Percentiles rank a stretch among this genome's conserved stretches.
Conservation (phyloP, 2,797 vertebrate species). For the Synaphobranchus kaupii region DNA sequence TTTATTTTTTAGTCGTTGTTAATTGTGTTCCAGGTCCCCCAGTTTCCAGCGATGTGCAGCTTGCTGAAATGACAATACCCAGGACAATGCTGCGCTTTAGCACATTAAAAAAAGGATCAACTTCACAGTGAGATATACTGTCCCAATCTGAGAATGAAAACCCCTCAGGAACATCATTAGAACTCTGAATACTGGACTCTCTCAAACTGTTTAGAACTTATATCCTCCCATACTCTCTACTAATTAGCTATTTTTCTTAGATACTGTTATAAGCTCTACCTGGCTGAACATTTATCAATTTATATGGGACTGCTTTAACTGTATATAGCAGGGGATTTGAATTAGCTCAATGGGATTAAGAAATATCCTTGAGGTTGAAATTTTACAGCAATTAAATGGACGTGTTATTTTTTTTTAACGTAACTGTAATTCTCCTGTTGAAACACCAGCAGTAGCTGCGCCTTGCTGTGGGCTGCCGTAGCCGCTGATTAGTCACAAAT, state of each 20-base stretch:
- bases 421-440: background rate
- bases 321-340: background rate
- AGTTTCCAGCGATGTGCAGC: conserved; percentile 2
- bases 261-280: background rate
- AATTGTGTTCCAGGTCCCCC: background rate
- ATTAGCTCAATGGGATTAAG: background rate
- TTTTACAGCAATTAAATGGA: background rate
- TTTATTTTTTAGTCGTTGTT: background rate
- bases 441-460: too few relatives aligned
- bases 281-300: background rate
- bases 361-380: background rate
- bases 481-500: background rate
- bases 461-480: background rate
- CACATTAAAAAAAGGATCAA: too few relatives aligned
- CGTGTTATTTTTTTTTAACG: background rate
- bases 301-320: background rate
- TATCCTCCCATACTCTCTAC: background rate
- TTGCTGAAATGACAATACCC: background rate
- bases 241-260: background rate
- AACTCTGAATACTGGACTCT: background rate
- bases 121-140: background rate
- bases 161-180: background rate
- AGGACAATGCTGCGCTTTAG: background rate
- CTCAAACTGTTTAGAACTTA: background rate
- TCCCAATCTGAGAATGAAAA: background rate